Base-by-base conservation (phyloP, 2,888 invertebrate species). In the Drosophila recens region DNA sequence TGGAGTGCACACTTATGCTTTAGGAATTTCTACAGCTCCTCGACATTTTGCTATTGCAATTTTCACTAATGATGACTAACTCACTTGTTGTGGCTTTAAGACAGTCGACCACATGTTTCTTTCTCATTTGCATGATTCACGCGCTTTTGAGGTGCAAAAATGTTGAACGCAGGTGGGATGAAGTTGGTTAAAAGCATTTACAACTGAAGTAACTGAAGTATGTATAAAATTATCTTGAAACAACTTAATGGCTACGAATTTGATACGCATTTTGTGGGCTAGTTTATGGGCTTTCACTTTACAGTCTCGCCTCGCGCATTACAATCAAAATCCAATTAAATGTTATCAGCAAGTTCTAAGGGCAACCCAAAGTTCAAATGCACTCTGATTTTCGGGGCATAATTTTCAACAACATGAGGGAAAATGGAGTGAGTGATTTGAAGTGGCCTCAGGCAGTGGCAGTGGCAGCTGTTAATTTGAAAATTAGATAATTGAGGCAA, bases 41-140 rank as follows among this genome's bases (percentile, higher is more conserved):
- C 64, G 48, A 59, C 70, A 45, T 66, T 75, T 80, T 66, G 71
- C 79, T 79, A 80, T 74, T 72, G 79, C 73, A 78, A 74, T 84
- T 82, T 86, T 87, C 72, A 76, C 71, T 54, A 76, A 74, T 84
- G 88, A 86, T 86, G 86, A 86, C 89, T 86, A 86, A 86, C 72
- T 74, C 84, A 71, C 68, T 71, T 75, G 79, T 36, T 46, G 69
- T 46, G 64, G 65, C 57, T 56, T 69, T 65, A 54, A 42, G 66
- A 65, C 70, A 43, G 43, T 43, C 45, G n/a, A 58, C 58, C 51
- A 52, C 66, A 62, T 48, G 57, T 68, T 61, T 61, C 54, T 45
- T 42, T 33, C 63, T 63, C 62, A 77, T 81, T 72, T 67, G 78
- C 83, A 78, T 85, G 88, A 88, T 86, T 85, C 88, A 85, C 75